phyloP scores from a whole-genome alignment of 2,113 vertebrate genomes.

The Indicator maculatus region DNA sequence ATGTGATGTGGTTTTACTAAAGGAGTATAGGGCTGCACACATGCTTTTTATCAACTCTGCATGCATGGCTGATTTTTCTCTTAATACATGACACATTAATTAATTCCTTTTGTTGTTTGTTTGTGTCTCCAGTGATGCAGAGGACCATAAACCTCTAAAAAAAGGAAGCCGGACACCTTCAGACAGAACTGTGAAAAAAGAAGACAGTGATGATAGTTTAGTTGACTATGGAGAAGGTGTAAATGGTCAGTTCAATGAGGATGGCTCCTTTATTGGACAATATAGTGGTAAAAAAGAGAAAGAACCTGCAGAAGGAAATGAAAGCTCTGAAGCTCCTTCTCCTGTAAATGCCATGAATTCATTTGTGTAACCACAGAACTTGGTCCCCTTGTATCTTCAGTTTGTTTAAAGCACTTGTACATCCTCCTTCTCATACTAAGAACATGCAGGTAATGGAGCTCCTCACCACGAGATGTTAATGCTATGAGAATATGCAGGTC shows the following conservation, averaged over 20 bases:
- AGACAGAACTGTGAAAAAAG: slow-evolving; percentile 95
- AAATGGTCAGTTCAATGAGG: slow-evolving; percentile 98
- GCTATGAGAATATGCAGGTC: slow-evolving; percentile 57
- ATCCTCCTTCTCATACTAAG: slow-evolving; percentile 59
- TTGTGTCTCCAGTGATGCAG: slow-evolving; percentile 89
- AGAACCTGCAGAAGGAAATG: slow-evolving; percentile 89
- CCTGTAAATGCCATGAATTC: slow-evolving; percentile 97
- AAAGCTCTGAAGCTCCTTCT: slow-evolving; percentile 95
- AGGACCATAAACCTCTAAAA: slow-evolving; percentile 95
- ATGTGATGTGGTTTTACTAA: slow-evolving; percentile 49
- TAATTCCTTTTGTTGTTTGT: slow-evolving; percentile 58
- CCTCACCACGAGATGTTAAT: slow-evolving; percentile 59
- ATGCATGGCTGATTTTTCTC: slow-evolving; percentile 50
- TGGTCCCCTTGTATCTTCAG: slow-evolving; percentile 45
- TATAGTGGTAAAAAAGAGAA: slow-evolving; percentile 96
- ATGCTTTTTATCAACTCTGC: slow-evolving; percentile 60
- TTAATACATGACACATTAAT: neutral
- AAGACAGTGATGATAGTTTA: slow-evolving; percentile 97
- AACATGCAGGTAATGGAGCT: slow-evolving; percentile 56
- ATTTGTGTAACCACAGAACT: slow-evolving; percentile 86
- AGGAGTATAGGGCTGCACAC: slow-evolving; percentile 36
- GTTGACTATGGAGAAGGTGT: slow-evolving; percentile 98
- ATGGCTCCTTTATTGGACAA: slow-evolving; percentile 98
- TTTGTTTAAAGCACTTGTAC: slow-evolving; percentile 68
- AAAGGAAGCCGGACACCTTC: slow-evolving; percentile 96